Evolutionary conservation across 2,797 vertebrate species (phyloP).

Genomic region (Champsocephalus gunnari): DNA sequence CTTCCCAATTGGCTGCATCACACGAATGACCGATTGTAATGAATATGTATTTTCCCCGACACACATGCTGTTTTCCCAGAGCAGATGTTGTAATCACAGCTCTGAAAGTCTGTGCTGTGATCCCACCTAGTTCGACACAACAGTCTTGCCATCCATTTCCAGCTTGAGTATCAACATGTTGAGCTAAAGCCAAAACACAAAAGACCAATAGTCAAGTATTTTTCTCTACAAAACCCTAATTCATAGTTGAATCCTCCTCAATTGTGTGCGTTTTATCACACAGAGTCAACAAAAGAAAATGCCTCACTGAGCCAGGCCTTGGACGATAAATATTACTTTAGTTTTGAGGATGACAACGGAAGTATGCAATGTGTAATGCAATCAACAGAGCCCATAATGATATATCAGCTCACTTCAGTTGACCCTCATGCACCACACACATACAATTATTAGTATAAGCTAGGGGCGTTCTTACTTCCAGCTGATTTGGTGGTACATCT

Average conservation of each 20-base stretch:
- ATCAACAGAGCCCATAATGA: neutral
- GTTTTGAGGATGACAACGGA: neutral
- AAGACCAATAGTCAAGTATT: constrained; percentile 12
- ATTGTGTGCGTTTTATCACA: neutral
- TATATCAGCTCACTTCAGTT: neutral
- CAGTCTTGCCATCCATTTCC: constrained; percentile 62
- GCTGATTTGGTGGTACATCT: neutral
- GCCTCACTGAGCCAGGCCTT: neutral
- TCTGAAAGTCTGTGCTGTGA: constrained; percentile 52
- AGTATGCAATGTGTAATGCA: neutral
- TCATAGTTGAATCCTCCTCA: neutral
- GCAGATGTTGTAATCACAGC: constrained; percentile 68
- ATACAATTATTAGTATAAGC: neutral
- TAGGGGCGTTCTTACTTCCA: neutral
- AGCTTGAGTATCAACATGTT: constrained; percentile 53
- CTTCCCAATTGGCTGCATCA: constrained; percentile 19
- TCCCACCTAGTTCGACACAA: constrained; percentile 65
- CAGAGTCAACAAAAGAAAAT: neutral
- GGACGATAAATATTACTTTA: neutral
- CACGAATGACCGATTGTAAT: constrained; percentile 27
- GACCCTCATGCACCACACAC: neutral
- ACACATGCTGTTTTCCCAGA: constrained; percentile 54
- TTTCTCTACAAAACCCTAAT: constrained; percentile 4
- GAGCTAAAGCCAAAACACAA: constrained; percentile 32
- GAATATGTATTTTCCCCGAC: constrained; percentile 42